These are phyloP conservation scores for Hypomecis atomaria DNA, from an alignment of 2,888 invertebrate species.

Conservation along the genomic window DNA sequence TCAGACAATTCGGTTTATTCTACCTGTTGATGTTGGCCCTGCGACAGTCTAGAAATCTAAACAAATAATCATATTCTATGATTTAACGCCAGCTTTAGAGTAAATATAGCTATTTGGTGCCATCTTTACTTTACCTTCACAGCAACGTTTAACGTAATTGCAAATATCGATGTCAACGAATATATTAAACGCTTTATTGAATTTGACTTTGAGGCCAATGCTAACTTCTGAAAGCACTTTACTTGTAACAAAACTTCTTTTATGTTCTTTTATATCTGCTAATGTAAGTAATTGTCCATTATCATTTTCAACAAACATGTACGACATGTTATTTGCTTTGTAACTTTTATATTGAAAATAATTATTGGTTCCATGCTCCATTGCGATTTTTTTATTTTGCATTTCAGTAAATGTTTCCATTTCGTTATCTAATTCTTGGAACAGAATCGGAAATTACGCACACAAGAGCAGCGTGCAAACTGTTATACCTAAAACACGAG, in stretches of 20 bases:
- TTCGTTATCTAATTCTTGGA: constrained; percentile 19
- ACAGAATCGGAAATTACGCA: constrained; percentile 16
- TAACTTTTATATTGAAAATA: neutral
- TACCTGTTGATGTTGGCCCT: constrained; percentile 69
- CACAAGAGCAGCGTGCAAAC: constrained; percentile 17
- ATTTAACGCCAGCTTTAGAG: constrained; percentile 42
- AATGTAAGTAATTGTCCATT: neutral
- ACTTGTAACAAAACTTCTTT: no score
- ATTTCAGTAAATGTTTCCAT: constrained; percentile 4
- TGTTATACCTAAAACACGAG: neutral
- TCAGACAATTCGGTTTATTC: constrained; percentile 54
- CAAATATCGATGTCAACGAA: neutral
- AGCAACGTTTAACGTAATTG: constrained; percentile 5
- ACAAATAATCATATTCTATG: constrained; percentile 45
- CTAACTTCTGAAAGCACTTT: neutral
- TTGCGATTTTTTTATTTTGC: neutral
- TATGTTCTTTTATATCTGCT: neutral
- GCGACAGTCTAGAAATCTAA: constrained; percentile 53
- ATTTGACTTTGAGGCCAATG: constrained; percentile 2
- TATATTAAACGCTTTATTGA: constrained; percentile 2
- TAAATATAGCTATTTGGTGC: constrained; percentile 25
- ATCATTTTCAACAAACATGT: neutral
- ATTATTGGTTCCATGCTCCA: neutral
- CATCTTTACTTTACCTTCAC: constrained; percentile 13
- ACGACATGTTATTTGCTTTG: neutral